Evolutionary conservation across 30 jellyfish, hydroid and myxozoan species (phyloP), one percentile per base, ranked within the genome.

Genomic region (Hydractinia echinata): DNA sequence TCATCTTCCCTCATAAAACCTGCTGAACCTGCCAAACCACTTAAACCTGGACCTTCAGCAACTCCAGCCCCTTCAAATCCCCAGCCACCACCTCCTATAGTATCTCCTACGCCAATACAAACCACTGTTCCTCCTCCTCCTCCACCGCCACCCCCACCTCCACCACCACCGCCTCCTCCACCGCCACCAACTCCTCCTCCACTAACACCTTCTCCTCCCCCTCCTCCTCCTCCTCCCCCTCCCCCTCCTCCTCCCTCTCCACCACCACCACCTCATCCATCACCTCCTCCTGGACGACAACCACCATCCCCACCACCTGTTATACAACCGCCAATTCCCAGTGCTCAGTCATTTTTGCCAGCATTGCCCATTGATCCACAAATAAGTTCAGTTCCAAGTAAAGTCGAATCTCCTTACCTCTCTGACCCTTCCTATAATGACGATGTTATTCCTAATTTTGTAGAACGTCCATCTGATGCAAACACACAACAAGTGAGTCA

Each of bases 271-370:
- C 89, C 89, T 66, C 51, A 77, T 4, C 55, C 85, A 44, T 61
- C 89, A 30, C 85, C 91, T 0, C 68, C 91, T 39, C 86, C 90
- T 30, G 67, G 61, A 7, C 90, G 90, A 53, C 82, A 79, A 13
- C 82, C 89, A 76, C 88, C 96, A 49, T 66, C 69, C 6, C 82
- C 94, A 76, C 88, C 96, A 49, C 73, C 69, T 51, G 79, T 84
- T 6, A 82, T 80, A 19, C 89, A 67, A 4, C 88, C 83, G 10
- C 91, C 91, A 50, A 87, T 84, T 0, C 72, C 73, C 1, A 76
- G 53, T 8, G 55, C 83, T 14, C 79, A 87, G 4, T 84, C 79
- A 14, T 85, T 76, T 44, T 82, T 83, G 82, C 85, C 91, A 54
- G 85, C 86, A 0, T 79, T 87, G 0, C 79, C 80, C 61, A 79